These are phyloP conservation scores for Hydraecia micacea DNA, from an alignment of 2,888 invertebrate species.

Conservation along the genomic window DNA sequence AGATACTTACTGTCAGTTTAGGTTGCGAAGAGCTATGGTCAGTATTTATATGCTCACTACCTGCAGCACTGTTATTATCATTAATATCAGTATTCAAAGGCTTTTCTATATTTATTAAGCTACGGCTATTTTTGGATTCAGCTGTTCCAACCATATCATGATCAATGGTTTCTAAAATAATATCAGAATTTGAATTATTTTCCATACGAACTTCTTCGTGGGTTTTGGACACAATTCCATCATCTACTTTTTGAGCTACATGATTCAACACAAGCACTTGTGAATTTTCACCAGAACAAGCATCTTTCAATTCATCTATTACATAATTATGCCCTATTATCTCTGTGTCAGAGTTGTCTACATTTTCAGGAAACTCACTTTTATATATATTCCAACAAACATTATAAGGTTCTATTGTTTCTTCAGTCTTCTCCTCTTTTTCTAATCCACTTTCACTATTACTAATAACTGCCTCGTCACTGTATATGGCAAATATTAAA, in stretches of 20 bases:
- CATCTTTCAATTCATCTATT: slow-evolving; percentile 16
- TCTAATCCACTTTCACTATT: slow-evolving; percentile 48
- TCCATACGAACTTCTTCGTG: slow-evolving; percentile 14
- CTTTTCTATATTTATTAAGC: slow-evolving; percentile 12
- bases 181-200: slow-evolving; percentile 45
- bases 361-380: slow-evolving; percentile 30
- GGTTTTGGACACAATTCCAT: slow-evolving; percentile 9
- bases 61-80: slow-evolving; percentile 30
- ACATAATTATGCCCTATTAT: slow-evolving; percentile 11
- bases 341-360: slow-evolving; percentile 20
- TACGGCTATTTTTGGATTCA: slow-evolving; percentile 37
- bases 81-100: slow-evolving; percentile 18
- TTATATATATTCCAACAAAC: slow-evolving; percentile 65
- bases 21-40: slow-evolving; percentile 7
- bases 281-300: slow-evolving; percentile 3
- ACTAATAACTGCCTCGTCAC: slow-evolving; percentile 64
- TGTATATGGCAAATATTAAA: slow-evolving; percentile 77
- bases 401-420: slow-evolving; percentile 43
- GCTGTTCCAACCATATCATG: slow-evolving; percentile 37
- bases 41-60: slow-evolving; percentile 11
- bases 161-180: slow-evolving; percentile 47
- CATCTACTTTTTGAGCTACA: slow-evolving; percentile 16
- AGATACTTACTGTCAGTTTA: slow-evolving; percentile 49
- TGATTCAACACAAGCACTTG: slow-evolving; percentile 12
- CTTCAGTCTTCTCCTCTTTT: slow-evolving; percentile 49